Conservation (phyloP, 2,888 invertebrate species). For the Apamea sordens region DNA sequence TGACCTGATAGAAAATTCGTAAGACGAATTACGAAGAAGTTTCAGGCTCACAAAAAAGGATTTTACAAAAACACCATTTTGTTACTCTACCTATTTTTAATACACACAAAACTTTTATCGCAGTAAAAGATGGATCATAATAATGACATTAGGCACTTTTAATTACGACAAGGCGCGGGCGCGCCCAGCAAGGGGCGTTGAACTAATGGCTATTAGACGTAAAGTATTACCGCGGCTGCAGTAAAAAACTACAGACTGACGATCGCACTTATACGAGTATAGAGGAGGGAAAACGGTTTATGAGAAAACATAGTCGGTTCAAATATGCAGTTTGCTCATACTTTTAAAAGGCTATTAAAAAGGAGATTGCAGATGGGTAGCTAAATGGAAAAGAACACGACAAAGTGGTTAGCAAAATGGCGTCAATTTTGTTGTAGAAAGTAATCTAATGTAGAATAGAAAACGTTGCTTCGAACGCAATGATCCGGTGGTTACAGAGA, state of each 20-base stretch:
- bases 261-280: constrained; percentile 37
- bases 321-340: constrained; percentile 8
- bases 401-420: constrained; percentile 32
- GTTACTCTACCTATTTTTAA: background rate
- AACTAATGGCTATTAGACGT: constrained; percentile 70
- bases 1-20: too few relatives aligned
- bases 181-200: constrained; percentile 66
- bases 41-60: background rate
- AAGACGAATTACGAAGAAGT: background rate
- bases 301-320: background rate
- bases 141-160: constrained; percentile 62
- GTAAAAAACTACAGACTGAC: constrained; percentile 65
- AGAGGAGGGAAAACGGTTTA: constrained; percentile 54
- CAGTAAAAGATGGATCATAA: constrained; percentile 37
- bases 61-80: background rate
- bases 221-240: constrained; percentile 59
- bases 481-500: constrained; percentile 36
- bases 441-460: constrained; percentile 12
- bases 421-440: constrained; percentile 25
- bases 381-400: background rate
- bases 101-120: constrained; percentile 23
- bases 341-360: background rate
- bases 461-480: constrained; percentile 25
- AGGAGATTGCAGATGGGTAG: background rate
- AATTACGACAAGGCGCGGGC: constrained; percentile 57